Evolutionary conservation across 2,888 invertebrate genomes (phyloP).

Genomic region (Protonemura montana): DNA sequence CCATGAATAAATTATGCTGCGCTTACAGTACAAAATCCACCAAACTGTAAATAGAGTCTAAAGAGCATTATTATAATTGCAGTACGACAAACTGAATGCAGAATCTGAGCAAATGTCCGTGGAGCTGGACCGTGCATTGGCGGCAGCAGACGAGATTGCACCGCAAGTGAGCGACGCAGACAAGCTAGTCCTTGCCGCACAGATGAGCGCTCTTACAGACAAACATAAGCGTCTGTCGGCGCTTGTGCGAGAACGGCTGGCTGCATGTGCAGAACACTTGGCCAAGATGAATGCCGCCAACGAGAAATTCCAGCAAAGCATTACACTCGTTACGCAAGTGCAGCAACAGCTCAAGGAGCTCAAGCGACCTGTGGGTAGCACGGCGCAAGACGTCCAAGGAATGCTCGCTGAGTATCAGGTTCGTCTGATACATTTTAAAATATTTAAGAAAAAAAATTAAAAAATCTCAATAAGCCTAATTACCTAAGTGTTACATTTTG

Average conservation of each 20-base stretch:
- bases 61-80: too few species aligned
- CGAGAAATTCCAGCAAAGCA: slow-evolving; percentile 78
- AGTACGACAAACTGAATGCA: slow-evolving; percentile 78
- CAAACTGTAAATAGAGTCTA: too few species aligned
- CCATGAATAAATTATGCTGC: too few species aligned
- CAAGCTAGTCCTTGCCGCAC: slow-evolving; percentile 81
- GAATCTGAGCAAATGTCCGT: slow-evolving; percentile 76
- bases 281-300: slow-evolving; percentile 84
- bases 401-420: slow-evolving; percentile 77
- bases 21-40: too few species aligned
- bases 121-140: slow-evolving; percentile 76
- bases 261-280: slow-evolving; percentile 77
- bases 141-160: slow-evolving; percentile 80
- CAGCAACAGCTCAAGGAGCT: slow-evolving; percentile 83
- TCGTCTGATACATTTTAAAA: too few species aligned
- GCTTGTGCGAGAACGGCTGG: slow-evolving; percentile 78
- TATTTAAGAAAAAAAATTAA: too few species aligned
- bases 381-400: slow-evolving; percentile 89
- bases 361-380: slow-evolving; percentile 85
- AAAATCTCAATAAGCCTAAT: too few species aligned
- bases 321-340: slow-evolving; percentile 81
- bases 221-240: slow-evolving; percentile 77
- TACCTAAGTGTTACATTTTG: too few species aligned
- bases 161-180: slow-evolving; percentile 86
- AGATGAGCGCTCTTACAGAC: slow-evolving; percentile 79